phyloP scores from a whole-genome alignment of 2,888 invertebrate species.

The Panzeria rudis region DNA sequence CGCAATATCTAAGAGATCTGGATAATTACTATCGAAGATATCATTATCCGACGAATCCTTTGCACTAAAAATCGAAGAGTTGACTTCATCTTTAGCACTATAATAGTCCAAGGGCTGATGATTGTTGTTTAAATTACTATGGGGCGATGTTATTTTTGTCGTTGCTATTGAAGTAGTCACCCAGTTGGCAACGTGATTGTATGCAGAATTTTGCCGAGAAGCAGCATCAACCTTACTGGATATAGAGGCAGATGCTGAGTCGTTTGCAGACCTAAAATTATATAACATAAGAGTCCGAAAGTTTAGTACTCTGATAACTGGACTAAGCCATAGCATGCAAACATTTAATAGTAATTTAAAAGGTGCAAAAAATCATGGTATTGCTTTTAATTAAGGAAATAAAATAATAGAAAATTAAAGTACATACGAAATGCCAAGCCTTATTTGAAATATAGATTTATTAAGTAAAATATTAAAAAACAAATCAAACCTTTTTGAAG shows the following conservation, averaged over 20 bases:
- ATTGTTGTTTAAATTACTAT: constrained; percentile 73
- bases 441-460: background rate
- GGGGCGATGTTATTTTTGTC: constrained; percentile 81
- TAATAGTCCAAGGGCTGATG: constrained; percentile 42
- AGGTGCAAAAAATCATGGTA: constrained; percentile 56
- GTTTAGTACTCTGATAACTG: background rate
- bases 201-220: constrained; percentile 77
- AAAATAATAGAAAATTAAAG: constrained; percentile 7
- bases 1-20: constrained; percentile 82
- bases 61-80: constrained; percentile 80
- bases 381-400: background rate
- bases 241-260: constrained; percentile 86
- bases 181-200: constrained; percentile 77
- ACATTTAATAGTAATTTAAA: constrained; percentile 27
- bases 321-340: constrained; percentile 72
- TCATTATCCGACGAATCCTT: constrained; percentile 83
- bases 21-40: constrained; percentile 82
- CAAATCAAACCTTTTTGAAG: too few relatives aligned
- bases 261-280: constrained; percentile 84
- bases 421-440: constrained; percentile 20
- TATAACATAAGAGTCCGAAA: background rate
- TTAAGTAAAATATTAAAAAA: background rate
- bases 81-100: constrained; percentile 78
- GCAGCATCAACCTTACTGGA: constrained; percentile 84
- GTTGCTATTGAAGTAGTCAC: constrained; percentile 80